Evolutionary conservation across 2,888 invertebrate species (phyloP).

Genomic region (Melanophora roralis): DNA sequence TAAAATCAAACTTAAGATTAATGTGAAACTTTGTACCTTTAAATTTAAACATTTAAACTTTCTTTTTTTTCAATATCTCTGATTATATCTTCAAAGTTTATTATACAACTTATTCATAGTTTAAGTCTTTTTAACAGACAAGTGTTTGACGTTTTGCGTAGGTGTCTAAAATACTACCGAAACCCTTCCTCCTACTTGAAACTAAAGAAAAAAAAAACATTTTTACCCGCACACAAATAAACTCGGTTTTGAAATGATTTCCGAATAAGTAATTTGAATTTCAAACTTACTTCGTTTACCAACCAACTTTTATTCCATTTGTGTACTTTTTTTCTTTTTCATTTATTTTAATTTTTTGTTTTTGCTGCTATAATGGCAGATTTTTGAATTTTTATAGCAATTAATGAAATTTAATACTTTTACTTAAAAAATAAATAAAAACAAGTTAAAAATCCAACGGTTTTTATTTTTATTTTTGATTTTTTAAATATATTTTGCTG

Average conservation of each 20-base stretch:
- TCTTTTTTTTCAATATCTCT: too few species aligned
- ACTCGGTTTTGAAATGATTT: slow-evolving; percentile 21
- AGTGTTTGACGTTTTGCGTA: not conserved
- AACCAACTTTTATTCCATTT: not conserved
- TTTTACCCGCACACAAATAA: slow-evolving; percentile 33
- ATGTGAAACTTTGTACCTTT: too few species aligned
- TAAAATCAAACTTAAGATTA: too few species aligned
- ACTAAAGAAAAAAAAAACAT: too few species aligned
- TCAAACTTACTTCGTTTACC: slow-evolving; percentile 18
- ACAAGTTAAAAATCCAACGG: slow-evolving; percentile 47
- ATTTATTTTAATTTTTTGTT: slow-evolving; percentile 64
- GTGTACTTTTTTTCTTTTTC: slow-evolving; percentile 45
- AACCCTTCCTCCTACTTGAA: slow-evolving; percentile 29
- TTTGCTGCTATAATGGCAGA: slow-evolving; percentile 1
- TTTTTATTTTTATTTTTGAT: slow-evolving; percentile 16
- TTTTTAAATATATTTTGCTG: too few species aligned
- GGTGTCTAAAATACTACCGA: slow-evolving; percentile 41
- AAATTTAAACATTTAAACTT: too few species aligned
- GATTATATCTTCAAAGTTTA: too few species aligned
- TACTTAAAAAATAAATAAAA: slow-evolving; percentile 61
- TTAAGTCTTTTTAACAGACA: not conserved
- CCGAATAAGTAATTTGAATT: slow-evolving; percentile 32
- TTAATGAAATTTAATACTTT: slow-evolving; percentile 75
- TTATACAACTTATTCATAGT: not conserved
- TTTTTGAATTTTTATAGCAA: slow-evolving; percentile 66